Conservation (phyloP, 2,113 vertebrate species). For the Ctenodactylus gundi region DNA sequence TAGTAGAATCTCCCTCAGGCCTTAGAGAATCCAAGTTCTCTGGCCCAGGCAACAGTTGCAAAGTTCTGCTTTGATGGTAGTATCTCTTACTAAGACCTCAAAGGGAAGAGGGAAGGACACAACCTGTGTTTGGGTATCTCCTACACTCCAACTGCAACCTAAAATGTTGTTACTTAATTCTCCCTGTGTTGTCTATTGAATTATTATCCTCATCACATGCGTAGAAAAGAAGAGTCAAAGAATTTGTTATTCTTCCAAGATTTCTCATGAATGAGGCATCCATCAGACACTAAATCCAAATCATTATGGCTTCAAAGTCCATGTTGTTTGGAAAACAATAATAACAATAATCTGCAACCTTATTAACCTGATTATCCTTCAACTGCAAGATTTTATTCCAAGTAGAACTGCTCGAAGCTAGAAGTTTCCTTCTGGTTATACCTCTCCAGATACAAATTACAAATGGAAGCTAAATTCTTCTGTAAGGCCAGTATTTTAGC, state of each 20-base stretch:
- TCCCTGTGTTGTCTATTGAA: too few relatives aligned
- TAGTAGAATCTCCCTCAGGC: not conserved
- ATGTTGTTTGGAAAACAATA: not conserved
- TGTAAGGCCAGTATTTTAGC: not conserved
- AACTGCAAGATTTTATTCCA: not conserved
- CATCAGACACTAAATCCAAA: not conserved
- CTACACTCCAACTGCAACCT: not conserved
- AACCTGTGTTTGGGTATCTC: not conserved
- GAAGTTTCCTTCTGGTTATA: not conserved
- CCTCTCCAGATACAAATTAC: not conserved
- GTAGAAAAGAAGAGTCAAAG: not conserved
- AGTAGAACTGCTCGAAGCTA: not conserved
- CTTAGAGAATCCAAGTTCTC: not conserved
- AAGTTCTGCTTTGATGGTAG: not conserved
- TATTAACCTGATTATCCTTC: not conserved
- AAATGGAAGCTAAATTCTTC: not conserved
- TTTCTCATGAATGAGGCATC: not conserved
- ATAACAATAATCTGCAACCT: not conserved
- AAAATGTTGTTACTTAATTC: not conserved
- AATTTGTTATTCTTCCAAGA: not conserved
- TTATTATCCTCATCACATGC: not conserved
- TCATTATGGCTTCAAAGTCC: not conserved
- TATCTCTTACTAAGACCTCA: not conserved
- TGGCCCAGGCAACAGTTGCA: accelerated
- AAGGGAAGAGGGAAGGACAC: not conserved